A percentile compares a stretch with the other conserved stretches of the same genome.
Evolutionary conservation across 2,797 vertebrate species (phyloP).

Genomic region (Phataginus tetradactyla): DNA sequence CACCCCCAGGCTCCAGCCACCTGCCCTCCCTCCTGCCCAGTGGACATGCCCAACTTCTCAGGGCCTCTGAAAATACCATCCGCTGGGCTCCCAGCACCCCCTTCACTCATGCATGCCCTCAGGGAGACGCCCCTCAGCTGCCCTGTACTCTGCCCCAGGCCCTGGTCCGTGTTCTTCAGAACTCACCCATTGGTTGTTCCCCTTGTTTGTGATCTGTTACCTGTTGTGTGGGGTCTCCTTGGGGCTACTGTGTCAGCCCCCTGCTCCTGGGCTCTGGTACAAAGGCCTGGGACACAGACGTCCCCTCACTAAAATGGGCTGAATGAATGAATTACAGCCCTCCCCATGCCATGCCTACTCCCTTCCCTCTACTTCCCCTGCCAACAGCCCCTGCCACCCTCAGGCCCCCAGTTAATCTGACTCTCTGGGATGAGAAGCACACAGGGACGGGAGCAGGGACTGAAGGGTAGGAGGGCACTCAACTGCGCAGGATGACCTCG

Average conservation of each 20-base stretch:
- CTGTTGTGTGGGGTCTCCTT: background rate
- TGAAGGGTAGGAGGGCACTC: too few relatives aligned
- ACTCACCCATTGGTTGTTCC: background rate
- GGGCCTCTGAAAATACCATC: background rate
- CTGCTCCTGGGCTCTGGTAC: background rate
- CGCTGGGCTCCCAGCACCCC: background rate
- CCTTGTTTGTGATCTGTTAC: background rate
- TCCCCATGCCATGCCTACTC: background rate
- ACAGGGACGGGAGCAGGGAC: too few relatives aligned
- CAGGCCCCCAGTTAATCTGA: background rate
- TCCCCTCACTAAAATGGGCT: background rate
- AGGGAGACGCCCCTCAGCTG: background rate
- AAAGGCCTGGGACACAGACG: background rate
- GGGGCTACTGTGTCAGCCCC: background rate
- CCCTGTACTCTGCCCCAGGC: too few relatives aligned
- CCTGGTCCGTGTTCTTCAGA: background rate
- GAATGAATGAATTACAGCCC: background rate
- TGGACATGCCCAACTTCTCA: too few relatives aligned
- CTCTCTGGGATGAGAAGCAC: background rate
- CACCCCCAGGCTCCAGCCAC: background rate
- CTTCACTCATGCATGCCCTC: rapidly evolving
- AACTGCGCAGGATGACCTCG: background rate
- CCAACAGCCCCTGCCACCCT: background rate
- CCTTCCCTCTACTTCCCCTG: background rate
- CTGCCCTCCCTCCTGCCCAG: background rate